Base-by-base conservation (phyloP, 1,140 invertebrate genomes). In the Sinonovacula constricta region DNA sequence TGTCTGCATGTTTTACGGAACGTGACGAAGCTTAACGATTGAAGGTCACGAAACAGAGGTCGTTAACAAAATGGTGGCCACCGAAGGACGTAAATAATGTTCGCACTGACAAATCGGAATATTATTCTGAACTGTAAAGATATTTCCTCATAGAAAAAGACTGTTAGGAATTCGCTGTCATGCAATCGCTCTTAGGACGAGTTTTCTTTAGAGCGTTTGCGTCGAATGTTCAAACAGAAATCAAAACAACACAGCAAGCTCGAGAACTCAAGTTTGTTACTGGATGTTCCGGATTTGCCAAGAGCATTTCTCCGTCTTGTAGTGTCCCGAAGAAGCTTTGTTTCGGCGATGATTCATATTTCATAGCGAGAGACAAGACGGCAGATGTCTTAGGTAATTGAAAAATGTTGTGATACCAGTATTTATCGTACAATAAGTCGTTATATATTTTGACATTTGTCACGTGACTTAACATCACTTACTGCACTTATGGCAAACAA, bases 341-440 rank as follows among this genome's bases (percentile, higher is more conserved):
- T 88, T 98, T 97, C 89, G 98, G 98, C 66, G 98, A 99, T 91
- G 98, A 99, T 92, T 96, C 97, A 54, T 99, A 96, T 95, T 99
- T 99, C 92, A 94, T 95, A 83, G 94, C 96, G 3, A 95, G 95
- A 90, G 95, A 95, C 88, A 96, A 95, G 82, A 90, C 94, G 86
- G 95, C 95, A 59, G 97, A 98, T 93, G 97, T 98, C 79, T 94
- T 99, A 91, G 97, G 97, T 97, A 92, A 31, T 62, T 51, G 22
- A 22, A 51, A n/a, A 56, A 26, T 60, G 45, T 39, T 28, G 3
- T 54, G 26, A 56, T 26, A 10, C 7, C 30, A 15, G 24, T n/a
- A 31, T 62, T 2, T 62, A n/a, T 62, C 3, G 5, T 62, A 15
- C 10, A 18, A 22, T 57, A 3, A 14, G 31, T 70, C 60, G 31